Evolutionary conservation across 2,888 invertebrate species (phyloP), one percentile per base, ranked within the genome.

Genomic region (Mechanitis mazaeus): DNA sequence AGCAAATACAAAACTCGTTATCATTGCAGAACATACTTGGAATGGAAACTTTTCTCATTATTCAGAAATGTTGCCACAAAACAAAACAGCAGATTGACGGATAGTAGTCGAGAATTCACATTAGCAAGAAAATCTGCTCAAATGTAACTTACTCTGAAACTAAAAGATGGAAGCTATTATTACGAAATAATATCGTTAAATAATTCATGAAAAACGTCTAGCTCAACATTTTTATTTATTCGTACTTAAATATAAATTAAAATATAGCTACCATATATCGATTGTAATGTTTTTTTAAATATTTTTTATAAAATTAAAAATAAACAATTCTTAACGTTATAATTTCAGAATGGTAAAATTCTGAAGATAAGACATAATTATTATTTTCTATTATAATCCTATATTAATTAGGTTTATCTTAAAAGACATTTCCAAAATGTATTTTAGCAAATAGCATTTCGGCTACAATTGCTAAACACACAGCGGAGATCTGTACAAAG

Each of bases 21-120:
- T 61, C 58, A 63, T 69, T 60, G 67, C 65, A 31, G 42, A 56
- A 65, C 58, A 68, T 68, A 66, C 67, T 68, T 64, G 62, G 60
- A 63, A 64, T 62, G 58, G 56, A 66, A 71, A 71, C 65, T 71
- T 71, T 68, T 64, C 68, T 59, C 67, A 69, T 71, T 69, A 69
- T 67, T 71, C 70, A 71, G 60, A 66, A 63, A 67, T 69, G 66
- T 66, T 64, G 64, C 55, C 58, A 57, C 50, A 50, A 50, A 67
- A 69, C 69, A 71, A 71, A 70, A 70, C 67, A 66, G 66, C 63
- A 59, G 58, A 56, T 59, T 67, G 70, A 66, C 66, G 59, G 63
- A 66, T 66, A 68, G 59, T 56, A 58, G 54, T 59, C 60, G 65
- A 58, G 60, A 61, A 64, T 63, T 61, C 63, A 61, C 64, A 64